Percentiles rank a stretch among this genome's conserved stretches.
Conservation (phyloP, 2,797 vertebrate species). For the Siniperca obscura region DNA sequence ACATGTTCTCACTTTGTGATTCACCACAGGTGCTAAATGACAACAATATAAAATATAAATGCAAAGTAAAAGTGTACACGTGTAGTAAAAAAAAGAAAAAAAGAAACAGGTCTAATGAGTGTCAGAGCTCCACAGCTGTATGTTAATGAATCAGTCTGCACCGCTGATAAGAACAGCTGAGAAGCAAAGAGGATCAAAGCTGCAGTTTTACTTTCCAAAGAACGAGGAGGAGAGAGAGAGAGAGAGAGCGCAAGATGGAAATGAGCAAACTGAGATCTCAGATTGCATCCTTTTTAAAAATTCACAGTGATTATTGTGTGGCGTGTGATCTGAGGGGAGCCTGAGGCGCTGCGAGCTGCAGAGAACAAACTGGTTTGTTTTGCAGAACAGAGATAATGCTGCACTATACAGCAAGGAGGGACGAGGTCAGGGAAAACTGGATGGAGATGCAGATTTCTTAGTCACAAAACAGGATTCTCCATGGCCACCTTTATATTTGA, state of each 20-base stretch:
- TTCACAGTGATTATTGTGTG: constrained; percentile 1
- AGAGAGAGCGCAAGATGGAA: background rate
- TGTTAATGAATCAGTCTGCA: constrained; percentile 6
- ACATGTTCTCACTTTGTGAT: background rate
- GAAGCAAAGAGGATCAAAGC: constrained; percentile 8
- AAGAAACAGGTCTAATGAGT: background rate
- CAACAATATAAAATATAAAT: background rate
- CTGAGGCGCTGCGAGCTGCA: background rate
- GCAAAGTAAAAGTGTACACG: background rate
- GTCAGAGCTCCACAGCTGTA: background rate
- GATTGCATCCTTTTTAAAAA: constrained; percentile 1
- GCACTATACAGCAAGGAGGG: background rate
- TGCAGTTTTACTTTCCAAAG: background rate
- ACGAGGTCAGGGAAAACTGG: background rate
- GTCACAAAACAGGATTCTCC: background rate
- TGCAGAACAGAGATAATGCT: background rate
- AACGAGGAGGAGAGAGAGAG: background rate
- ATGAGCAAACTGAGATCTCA: background rate
- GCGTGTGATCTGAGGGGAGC: constrained; percentile 18
- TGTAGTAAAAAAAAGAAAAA: background rate
- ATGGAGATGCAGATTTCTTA: background rate
- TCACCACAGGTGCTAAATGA: background rate
- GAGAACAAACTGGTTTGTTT: constrained; percentile 19
- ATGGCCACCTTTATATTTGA: too few relatives aligned
- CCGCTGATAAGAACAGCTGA: background rate